Evolutionary conservation across 1,140 invertebrate genomes (phyloP), one percentile per base, ranked within the genome.

Genomic region (Drosophila sucinea): DNA sequence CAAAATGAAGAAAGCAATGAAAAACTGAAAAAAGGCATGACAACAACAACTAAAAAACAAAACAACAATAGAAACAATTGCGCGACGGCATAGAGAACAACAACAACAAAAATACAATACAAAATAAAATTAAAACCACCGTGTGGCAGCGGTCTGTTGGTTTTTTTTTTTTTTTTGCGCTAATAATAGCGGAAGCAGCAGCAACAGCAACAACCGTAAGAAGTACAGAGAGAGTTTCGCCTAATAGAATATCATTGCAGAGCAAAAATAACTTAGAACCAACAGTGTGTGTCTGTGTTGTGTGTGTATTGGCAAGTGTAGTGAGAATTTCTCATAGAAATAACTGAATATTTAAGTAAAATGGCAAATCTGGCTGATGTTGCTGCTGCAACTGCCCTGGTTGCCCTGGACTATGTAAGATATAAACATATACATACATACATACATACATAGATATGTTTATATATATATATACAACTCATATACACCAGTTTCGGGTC

Each of bases 161-260:
- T 62, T 51, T 58, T 63, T 65, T 60, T 32, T 60, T 60, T 67
- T 32, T 6, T 55, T 54, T 65, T 71, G 82, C 82, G 75, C 82
- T 86, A 86, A 86, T 86, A 87, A 86, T 86, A 86, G 82, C 83
- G 69, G 73, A 62, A 66, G 62, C 75, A 70, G 68, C 79, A 66
- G 65, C 74, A 67, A 65, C 64, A 60, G 44, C 64, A 73, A 54
- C 75, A 85, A 74, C 80, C 67, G 67, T 70, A 76, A 73, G 67
- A 85, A 85, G 74, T 85, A 85, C 81, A 67, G 72, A 65, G 76
- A 78, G 81, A 76, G 72, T 44, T 77, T 67, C 47, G 70, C 40
- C 40, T 71, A 70, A 72, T 38, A 38, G 58, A 61, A 61, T 40
- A 64, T 71, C 58, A 72, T 66, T 27, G 61, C 55, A 56, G 40